Conservation (phyloP, 2,113 vertebrate genomes). For the Ivindomyrus marchei region DNA sequence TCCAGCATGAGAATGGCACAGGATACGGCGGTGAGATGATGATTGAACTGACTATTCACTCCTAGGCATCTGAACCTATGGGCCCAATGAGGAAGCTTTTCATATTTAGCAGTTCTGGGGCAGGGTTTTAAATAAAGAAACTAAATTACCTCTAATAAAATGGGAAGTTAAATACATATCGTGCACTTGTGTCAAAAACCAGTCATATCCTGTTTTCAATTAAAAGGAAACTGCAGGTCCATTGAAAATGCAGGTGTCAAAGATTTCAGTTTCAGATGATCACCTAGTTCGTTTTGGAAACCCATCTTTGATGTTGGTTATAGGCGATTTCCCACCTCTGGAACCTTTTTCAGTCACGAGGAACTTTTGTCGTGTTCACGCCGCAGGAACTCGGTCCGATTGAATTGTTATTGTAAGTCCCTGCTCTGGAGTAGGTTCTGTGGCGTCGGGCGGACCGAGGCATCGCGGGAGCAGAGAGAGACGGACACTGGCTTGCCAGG, state of each 20-base stretch:
- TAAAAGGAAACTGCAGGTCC: background rate
- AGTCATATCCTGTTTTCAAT: background rate
- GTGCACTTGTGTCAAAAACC: background rate
- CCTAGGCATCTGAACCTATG: background rate
- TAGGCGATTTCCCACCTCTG: background rate
- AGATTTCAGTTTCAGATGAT: background rate
- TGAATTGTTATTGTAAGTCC: background rate
- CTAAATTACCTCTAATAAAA: background rate
- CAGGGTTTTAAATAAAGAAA: background rate
- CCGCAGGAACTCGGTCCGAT: background rate
- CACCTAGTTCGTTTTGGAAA: background rate
- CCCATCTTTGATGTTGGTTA: background rate
- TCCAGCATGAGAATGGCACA: background rate
- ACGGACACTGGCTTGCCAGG: no score
- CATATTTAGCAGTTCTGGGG: background rate
- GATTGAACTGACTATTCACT: background rate
- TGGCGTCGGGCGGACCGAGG: no score
- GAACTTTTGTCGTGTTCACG: background rate
- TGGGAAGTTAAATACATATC: background rate
- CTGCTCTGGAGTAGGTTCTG: background rate
- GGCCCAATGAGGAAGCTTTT: background rate
- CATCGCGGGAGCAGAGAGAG: no score
- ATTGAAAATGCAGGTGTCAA: background rate
- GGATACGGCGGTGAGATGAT: background rate
- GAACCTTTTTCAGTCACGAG: background rate